These are phyloP conservation scores for Sweltsa coloradensis DNA, from an alignment of 1,140 invertebrate species.

Conservation along the genomic window DNA sequence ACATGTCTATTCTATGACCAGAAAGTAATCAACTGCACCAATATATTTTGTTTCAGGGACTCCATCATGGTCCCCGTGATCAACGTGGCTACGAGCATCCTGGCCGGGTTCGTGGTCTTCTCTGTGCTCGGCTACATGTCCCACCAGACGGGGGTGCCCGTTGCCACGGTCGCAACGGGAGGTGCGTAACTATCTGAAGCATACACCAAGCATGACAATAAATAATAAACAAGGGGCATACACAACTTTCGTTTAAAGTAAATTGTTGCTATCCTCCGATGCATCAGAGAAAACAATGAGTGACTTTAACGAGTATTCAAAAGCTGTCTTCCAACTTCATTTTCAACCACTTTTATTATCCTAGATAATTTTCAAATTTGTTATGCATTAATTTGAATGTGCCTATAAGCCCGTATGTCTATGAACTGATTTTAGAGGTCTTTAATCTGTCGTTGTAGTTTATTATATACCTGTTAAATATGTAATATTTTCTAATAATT, in stretches of 20 bases:
- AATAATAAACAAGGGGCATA: background rate
- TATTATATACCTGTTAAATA: background rate
- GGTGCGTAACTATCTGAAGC: slow-evolving; percentile 6
- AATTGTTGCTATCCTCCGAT: background rate
- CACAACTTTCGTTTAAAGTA: background rate
- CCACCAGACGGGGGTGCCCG: slow-evolving; percentile 25
- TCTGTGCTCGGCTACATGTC: slow-evolving; percentile 32
- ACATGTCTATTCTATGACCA: background rate
- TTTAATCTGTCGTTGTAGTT: background rate
- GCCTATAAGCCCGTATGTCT: no score
- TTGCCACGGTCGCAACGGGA: slow-evolving; percentile 28
- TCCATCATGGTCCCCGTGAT: slow-evolving; percentile 25
- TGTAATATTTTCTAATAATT: background rate
- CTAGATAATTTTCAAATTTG: no score
- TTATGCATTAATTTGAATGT: no score
- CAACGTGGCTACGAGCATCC: slow-evolving; percentile 27
- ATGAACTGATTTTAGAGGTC: no score
- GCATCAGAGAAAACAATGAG: no score
- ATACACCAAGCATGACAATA: background rate
- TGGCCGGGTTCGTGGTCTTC: slow-evolving; percentile 33
- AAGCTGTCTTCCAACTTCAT: no score
- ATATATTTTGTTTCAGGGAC: slow-evolving; percentile 18
- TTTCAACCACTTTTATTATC: no score
- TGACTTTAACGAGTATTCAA: no score
- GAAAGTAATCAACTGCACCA: background rate